Evolutionary conservation across 1,140 invertebrate genomes (phyloP).

Genomic region (Littorina saxatilis): DNA sequence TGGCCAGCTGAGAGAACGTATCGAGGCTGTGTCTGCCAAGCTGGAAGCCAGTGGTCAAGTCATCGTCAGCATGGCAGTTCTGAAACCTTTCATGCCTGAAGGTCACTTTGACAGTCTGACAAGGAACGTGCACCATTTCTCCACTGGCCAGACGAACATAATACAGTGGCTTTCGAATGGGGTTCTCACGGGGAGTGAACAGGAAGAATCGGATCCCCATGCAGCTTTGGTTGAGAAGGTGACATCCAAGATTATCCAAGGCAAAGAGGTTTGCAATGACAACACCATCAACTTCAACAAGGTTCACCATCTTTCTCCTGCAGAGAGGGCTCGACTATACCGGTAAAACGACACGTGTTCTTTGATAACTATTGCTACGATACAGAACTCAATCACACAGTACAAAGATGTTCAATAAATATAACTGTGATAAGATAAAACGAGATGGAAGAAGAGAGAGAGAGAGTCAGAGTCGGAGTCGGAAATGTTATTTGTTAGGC

Average conservation of each 20-base stretch:
- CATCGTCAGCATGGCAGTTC: background rate
- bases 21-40: background rate
- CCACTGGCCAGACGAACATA: background rate
- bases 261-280: background rate
- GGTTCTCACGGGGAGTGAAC: background rate
- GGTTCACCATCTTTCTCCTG: background rate
- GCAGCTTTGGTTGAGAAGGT: background rate
- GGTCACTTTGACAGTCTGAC: background rate
- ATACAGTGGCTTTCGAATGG: background rate
- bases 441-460: too few relatives aligned
- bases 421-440: too few relatives aligned
- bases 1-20: background rate
- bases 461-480: too few relatives aligned
- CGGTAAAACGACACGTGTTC: background rate
- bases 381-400: too few relatives aligned
- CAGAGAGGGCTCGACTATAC: background rate
- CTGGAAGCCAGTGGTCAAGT: slow-evolving; percentile 17
- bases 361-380: too few relatives aligned
- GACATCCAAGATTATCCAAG: background rate
- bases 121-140: too few relatives aligned
- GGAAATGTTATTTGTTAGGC: too few relatives aligned
- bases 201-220: background rate
- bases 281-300: background rate
- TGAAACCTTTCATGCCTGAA: background rate
- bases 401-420: too few relatives aligned